Evolutionary conservation across 2,113 vertebrate species (phyloP).

Genomic region (Arenaria interpres): DNA sequence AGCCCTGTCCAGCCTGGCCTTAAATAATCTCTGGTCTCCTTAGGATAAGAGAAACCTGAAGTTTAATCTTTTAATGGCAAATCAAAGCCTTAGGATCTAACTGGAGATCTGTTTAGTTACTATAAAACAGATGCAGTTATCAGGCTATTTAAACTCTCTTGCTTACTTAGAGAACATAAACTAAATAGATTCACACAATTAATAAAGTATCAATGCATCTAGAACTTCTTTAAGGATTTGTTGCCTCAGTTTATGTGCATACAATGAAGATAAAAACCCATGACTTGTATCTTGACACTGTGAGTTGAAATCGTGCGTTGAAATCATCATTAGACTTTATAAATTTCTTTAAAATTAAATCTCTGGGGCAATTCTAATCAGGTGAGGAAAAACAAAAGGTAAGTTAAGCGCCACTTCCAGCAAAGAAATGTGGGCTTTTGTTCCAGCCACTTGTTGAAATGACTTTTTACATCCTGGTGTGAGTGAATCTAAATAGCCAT

Average conservation of each 20-base stretch:
- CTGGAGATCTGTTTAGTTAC: not conserved
- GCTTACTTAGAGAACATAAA: not conserved
- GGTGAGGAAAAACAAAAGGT: constrained; percentile 28
- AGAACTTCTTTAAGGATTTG: not conserved
- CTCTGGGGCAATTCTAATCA: not conserved
- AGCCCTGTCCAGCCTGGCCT: no score
- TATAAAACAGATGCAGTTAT: not conserved
- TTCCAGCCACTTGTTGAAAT: not conserved
- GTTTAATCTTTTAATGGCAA: not conserved
- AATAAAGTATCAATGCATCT: not conserved
- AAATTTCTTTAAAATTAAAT: not conserved
- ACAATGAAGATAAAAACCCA: not conserved
- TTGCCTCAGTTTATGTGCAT: not conserved
- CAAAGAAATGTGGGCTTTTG: not conserved
- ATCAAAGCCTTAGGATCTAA: not conserved
- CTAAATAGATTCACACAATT: not conserved
- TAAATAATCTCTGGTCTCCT: not conserved
- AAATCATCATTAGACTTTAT: not conserved
- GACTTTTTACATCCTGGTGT: not conserved
- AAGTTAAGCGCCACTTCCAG: not conserved
- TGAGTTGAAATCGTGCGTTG: not conserved
- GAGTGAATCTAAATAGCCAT: not conserved
- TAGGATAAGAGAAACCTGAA: not conserved
- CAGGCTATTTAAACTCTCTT: not conserved
- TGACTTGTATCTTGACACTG: not conserved